Evolutionary conservation across 2,113 vertebrate species (phyloP).

Genomic region (Pipa parva): DNA sequence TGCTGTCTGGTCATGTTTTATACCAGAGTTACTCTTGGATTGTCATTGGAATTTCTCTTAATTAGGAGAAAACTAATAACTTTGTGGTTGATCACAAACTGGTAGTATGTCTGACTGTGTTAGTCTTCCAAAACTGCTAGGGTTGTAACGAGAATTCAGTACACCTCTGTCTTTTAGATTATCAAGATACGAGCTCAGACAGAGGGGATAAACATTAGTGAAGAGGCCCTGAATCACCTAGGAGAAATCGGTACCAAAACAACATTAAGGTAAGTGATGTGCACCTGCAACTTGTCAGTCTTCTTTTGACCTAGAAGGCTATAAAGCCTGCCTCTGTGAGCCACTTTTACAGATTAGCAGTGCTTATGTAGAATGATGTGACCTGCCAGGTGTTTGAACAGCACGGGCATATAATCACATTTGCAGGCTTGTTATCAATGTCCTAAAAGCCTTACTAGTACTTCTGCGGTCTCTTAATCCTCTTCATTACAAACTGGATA

Average conservation of each 20-base stretch:
- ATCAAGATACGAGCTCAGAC: slow-evolving; percentile 96
- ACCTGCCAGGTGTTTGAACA: slow-evolving; percentile 7
- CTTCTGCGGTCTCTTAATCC: no score
- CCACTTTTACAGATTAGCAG: not conserved
- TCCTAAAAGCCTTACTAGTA: not conserved
- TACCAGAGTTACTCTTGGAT: no score
- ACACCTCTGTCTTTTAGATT: slow-evolving; percentile 66
- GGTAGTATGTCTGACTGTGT: no score
- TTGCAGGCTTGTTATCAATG: not conserved
- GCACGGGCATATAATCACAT: slow-evolving; percentile 16
- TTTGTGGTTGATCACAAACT: no score
- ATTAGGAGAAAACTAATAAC: no score
- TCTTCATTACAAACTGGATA: no score
- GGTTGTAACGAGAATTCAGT: no score
- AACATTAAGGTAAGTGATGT: slow-evolving; percentile 77
- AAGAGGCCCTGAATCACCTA: slow-evolving; percentile 85
- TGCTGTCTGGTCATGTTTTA: no score
- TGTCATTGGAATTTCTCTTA: no score
- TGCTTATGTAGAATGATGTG: slow-evolving; percentile 27
- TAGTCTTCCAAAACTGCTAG: no score
- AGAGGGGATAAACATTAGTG: slow-evolving; percentile 87
- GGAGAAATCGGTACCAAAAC: slow-evolving; percentile 95
- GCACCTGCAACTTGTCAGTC: not conserved
- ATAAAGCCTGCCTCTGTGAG: not conserved
- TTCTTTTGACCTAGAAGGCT: not conserved